Base-by-base conservation (phyloP, 2,113 vertebrate species). In the Actinemys pallida region DNA sequence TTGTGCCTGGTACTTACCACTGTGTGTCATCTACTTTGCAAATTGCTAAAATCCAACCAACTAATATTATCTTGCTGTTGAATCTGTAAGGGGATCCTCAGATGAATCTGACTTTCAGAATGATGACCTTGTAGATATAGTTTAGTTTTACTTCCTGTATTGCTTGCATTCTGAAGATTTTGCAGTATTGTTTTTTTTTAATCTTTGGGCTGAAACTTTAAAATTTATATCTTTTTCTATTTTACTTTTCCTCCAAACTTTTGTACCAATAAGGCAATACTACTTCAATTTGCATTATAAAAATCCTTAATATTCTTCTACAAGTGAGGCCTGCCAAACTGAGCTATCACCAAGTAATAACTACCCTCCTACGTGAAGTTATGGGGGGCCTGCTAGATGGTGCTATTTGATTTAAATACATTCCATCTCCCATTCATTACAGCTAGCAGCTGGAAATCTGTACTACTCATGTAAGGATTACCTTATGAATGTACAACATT, bases 321-420 rank as follows among this genome's bases (percentile, higher is more conserved):
- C 31, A 79, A 84, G 83, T 79, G 57, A 81, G 31, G 45, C 56
- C 65, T 96, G 84, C 85, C 91, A 91, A 83, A 87, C 93, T 50
- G 92, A 95, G 59, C 85, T 88, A 93, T 5, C 89, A 93, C 95
- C 69, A 90, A 98, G 85, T 59, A 95, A 88, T 89, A 95, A 27
- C 95, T 97, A 93, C 92, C 92, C 93, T 97, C 86, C 65, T 72
- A 49, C 94, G 95, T 89, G 69, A 97, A 97, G 97, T 97, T 97
- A 50, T 49, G 86, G 96, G 92, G 96, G 95, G 91, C 97, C 98
- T 98, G 98, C 98, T 98, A 98, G 98, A 98, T 98, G 98, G 98
- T 98, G 98, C 98, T 98, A 91, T 98, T 98, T 94, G 96, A 98
- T 98, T 96, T 98, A 95, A 96, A 97, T 98, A 96, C 90, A 57